phyloP scores from a whole-genome alignment of 1,140 invertebrate species.

The Drosophila prosaltans region DNA sequence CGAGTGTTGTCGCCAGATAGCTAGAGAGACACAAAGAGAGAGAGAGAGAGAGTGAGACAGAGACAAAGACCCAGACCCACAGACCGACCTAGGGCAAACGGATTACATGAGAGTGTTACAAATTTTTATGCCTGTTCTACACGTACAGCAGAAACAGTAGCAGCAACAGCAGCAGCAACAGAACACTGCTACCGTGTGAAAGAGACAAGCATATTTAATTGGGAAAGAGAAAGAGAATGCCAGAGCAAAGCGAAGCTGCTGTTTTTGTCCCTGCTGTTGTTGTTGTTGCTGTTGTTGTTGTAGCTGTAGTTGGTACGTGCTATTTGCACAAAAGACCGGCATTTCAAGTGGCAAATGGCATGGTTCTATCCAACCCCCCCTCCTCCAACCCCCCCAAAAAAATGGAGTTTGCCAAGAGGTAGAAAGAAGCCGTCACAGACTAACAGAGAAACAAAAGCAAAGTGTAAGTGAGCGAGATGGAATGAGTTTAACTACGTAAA shows the following conservation, averaged over 20 bases:
- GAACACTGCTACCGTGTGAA: background rate
- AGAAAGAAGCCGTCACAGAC: conserved; percentile 4
- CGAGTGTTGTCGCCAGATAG: conserved; percentile 22
- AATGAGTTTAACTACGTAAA: conserved; percentile 30
- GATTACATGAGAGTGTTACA: conserved; percentile 65
- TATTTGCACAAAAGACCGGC: conserved; percentile 59
- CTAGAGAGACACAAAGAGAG: background rate
- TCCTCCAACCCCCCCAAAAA: background rate
- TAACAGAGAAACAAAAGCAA: conserved; percentile 1
- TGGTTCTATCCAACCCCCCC: background rate
- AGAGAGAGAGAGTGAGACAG: conserved; percentile 5
- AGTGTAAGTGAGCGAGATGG: background rate
- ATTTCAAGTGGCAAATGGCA: conserved; percentile 60
- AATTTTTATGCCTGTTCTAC: conserved; percentile 56
- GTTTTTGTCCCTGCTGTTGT: conserved; percentile 22
- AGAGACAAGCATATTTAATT: conserved; percentile 22
- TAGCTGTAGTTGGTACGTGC: conserved; percentile 51
- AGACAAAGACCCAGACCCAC: conserved; percentile 21
- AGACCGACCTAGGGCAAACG: conserved; percentile 32
- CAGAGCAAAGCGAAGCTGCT: conserved; percentile 8
- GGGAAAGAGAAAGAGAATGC: conserved; percentile 8
- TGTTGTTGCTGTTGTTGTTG: conserved; percentile 29
- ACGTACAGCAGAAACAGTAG: conserved; percentile 15
- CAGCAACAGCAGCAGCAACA: background rate
- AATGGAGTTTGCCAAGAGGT: conserved; percentile 9